A percentile compares a stretch with the other conserved stretches of the same genome.
Conservation (phyloP, 2,797 vertebrate species). For the Emydoidea blandingii region DNA sequence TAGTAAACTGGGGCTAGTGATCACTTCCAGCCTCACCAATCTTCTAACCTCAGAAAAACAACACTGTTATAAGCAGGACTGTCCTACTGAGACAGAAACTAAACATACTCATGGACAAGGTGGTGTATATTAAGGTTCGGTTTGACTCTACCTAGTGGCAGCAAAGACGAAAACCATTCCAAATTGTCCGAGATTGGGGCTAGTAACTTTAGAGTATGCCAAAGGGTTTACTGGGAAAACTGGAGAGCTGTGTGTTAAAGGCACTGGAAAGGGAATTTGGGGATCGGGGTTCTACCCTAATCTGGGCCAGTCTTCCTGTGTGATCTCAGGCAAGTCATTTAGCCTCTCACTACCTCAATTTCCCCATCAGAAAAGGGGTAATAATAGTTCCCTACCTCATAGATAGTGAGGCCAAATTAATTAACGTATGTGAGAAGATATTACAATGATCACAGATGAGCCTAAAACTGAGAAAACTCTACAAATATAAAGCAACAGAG, state of each 20-base stretch:
- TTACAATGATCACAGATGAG: not conserved
- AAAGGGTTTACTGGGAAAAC: not conserved
- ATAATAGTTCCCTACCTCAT: not conserved
- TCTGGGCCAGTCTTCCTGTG: not conserved
- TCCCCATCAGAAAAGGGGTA: not conserved
- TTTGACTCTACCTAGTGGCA: constrained; percentile 37
- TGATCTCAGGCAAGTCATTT: not conserved
- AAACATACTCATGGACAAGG: constrained; percentile 64
- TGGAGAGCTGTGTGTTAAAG: not conserved
- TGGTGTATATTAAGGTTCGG: constrained; percentile 17
- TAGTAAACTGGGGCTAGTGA: constrained; percentile 66
- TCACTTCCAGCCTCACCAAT: constrained; percentile 68
- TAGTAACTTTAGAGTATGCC: constrained; percentile 5
- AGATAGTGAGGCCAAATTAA: not conserved
- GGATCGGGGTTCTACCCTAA: not conserved
- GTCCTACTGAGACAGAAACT: constrained; percentile 63
- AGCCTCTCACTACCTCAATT: not conserved
- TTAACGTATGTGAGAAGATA: not conserved
- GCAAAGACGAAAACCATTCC: constrained; percentile 29
- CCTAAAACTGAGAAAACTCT: not conserved
- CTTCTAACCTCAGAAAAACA: constrained; percentile 72
- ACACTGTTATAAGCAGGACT: constrained; percentile 52
- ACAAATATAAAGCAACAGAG: not conserved
- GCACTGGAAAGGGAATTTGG: not conserved
- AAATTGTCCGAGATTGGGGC: not conserved